Evolutionary conservation across 2,888 invertebrate species (phyloP).

Genomic region (Ceraclea dissimilis): DNA sequence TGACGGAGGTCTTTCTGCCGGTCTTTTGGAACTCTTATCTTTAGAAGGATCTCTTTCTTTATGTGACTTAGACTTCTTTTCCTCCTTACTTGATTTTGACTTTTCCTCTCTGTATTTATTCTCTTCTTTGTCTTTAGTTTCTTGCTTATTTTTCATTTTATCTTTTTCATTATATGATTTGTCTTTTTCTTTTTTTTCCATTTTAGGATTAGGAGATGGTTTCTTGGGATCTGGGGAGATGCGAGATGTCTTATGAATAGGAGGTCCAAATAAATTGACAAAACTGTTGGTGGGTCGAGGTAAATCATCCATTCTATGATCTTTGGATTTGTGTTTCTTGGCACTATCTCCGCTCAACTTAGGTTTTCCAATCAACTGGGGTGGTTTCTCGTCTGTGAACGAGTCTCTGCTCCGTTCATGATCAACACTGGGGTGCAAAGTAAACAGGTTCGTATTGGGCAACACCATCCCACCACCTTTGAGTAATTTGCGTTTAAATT

Average conservation of each 20-base stretch:
- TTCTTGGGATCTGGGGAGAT: conserved; percentile 38
- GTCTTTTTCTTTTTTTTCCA: conserved; percentile 53
- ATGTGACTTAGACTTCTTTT: conserved; percentile 46
- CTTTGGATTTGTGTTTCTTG: conserved; percentile 55
- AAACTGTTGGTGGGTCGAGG: conserved; percentile 58
- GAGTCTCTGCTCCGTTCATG: conserved; percentile 52
- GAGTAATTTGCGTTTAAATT: conserved; percentile 78
- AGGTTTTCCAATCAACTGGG: conserved; percentile 62
- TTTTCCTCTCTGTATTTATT: conserved; percentile 32
- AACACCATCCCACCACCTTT: conserved; percentile 73
- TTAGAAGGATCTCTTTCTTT: conserved; percentile 51
- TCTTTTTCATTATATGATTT: conserved; percentile 41
- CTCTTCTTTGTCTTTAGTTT: conserved; percentile 40
- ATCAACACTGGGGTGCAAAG: conserved; percentile 40
- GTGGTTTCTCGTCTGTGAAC: conserved; percentile 48
- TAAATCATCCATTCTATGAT: conserved; percentile 48
- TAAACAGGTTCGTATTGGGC: conserved; percentile 36
- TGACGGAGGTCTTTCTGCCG: conserved; percentile 39
- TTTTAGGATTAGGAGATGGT: conserved; percentile 34
- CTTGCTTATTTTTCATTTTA: conserved; percentile 39
- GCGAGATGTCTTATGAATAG: conserved; percentile 70
- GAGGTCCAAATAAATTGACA: conserved; percentile 74
- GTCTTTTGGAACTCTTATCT: conserved; percentile 48
- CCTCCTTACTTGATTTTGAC: conserved; percentile 41
- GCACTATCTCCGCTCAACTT: conserved; percentile 53